Evolutionary conservation across 2,113 vertebrate species (phyloP), one percentile per base, ranked within the genome.

Genomic region (Microcebus ravelobensis): DNA sequence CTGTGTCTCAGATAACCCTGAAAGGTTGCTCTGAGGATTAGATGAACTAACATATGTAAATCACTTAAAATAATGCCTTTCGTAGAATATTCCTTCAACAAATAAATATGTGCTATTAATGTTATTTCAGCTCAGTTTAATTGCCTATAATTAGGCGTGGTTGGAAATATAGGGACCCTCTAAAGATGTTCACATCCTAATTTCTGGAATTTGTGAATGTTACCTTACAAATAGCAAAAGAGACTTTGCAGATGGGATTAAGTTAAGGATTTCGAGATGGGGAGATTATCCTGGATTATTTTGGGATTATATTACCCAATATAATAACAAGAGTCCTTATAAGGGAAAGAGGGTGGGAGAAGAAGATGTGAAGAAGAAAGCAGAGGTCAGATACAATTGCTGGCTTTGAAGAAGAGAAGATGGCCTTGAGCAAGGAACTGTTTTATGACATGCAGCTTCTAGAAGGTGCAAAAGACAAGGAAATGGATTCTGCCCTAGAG

Each of bases 361-460:
- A 79, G 57, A 36, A 42, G 52, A 70, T 5, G 7, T 23, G 27
- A 55, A 14, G 4, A 50, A 23, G 29, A 67, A 96, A 42, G 61
- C 27, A 45, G 18, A 52, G 15, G 31, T 25, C 12, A 2, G 34
- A 39, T 18, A 1, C 0, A 12, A 17, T 2, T 31, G 3, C 67
- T 85, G 48, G 45, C 13, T 34, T 57, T 57, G 42, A 85, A 36
- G 52, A 23, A 34, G 0, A 6, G 42, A 50, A 42, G 29, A 27
- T 3, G 13, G 11, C 21, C 5, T 1, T 1, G 45, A 52, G 45
- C 42, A 14, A n/a, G 23, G 36, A 52, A 55, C 29, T 4, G 4
- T 63, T 63, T 63, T 63, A 61, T 61, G 4, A 61, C n/a, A 29
- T 15, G 21, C 0, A 8, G 15, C 8, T 31, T 59, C 6, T 31